These are phyloP conservation scores for Zeus faber DNA, from an alignment of 2,113 vertebrate species.

Conservation along the genomic window DNA sequence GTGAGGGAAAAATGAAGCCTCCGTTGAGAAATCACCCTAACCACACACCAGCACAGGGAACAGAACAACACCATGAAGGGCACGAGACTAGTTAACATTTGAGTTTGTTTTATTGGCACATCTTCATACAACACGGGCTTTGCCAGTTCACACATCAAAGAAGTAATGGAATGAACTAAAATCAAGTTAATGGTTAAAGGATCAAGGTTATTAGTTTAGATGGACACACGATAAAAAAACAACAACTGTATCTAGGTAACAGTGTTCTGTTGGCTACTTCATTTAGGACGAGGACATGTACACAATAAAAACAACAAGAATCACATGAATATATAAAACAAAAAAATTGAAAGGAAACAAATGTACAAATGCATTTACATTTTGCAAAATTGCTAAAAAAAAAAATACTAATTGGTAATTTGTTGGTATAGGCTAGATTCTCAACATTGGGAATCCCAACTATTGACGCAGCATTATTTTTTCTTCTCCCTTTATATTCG, in stretches of 20 bases:
- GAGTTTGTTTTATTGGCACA: conserved; percentile 60
- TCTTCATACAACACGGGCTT: conserved; percentile 26
- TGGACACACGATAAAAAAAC: conserved; percentile 45
- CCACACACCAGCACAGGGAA: not conserved
- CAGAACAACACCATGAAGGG: not conserved
- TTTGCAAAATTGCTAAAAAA: conserved; percentile 27
- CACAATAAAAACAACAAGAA: conserved; percentile 29
- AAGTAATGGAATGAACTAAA: conserved; percentile 37
- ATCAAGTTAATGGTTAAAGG: conserved; percentile 50
- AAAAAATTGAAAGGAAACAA: conserved; percentile 31
- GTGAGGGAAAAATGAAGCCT: too few relatives aligned
- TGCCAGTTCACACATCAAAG: conserved; percentile 44
- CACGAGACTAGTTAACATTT: conserved; percentile 6
- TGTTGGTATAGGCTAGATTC: conserved; percentile 8
- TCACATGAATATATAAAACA: conserved; percentile 43
- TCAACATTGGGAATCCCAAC: conserved; percentile 10
- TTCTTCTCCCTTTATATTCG: not conserved
- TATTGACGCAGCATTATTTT: conserved; percentile 8
- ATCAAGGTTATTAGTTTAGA: conserved; percentile 30
- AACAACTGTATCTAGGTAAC: conserved; percentile 58
- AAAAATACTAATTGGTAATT: conserved; percentile 36
- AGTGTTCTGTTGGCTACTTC: conserved; percentile 68
- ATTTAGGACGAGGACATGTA: conserved; percentile 56
- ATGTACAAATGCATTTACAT: conserved; percentile 33
- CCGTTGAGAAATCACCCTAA: too few relatives aligned